Base-by-base conservation (phyloP, 1,140 invertebrate genomes). In the Sminthurinus signatus region DNA sequence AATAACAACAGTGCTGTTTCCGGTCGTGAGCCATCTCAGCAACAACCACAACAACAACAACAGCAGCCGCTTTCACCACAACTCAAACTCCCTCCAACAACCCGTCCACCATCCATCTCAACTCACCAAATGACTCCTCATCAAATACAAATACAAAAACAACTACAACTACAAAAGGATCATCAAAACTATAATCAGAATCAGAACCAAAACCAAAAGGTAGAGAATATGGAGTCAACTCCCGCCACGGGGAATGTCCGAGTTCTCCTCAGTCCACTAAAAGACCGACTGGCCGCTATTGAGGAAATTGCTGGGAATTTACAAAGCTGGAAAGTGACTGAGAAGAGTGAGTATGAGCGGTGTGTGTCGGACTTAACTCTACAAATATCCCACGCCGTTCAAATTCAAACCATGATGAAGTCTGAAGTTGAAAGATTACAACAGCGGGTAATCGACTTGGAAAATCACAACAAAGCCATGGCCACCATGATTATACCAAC, bases 401-500 rank as follows among this genome's bases (percentile, higher is more conserved):
- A 54, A 10, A 50, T 71, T 4, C 69, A 71, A 51, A 59, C 68
- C 50, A 21, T 71, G 29, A 65, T 68, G 65, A 65, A 65, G 59
- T 55, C 63, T 21, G 69, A 71, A 60, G 59, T 71, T 32, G 69
- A 68, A n/a, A 71, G 68, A 50, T 64, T 71, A 23, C 62, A 68
- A 29, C 46, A 68, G 28, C 19, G 69, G 36, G 64, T 71, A 25
- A 56, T 63, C 29, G 60, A 65, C n/a, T 48, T 71, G 28, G 69
- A 71, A 42, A 65, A 56, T 44, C 69, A 71, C 44, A 71, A 71
- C 28, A 71, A 67, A 60, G 61, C 69, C 8, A 71, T 71, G 65
- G 65, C 69, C 43, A 68, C 69, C 14, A 71, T 71, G 65, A 68
- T 71, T 60, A 60, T 71, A 27, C 69, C 69, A 15, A 71, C 69